Conservation (phyloP, 1,140 invertebrate species). For the Aculops lycopersici region DNA sequence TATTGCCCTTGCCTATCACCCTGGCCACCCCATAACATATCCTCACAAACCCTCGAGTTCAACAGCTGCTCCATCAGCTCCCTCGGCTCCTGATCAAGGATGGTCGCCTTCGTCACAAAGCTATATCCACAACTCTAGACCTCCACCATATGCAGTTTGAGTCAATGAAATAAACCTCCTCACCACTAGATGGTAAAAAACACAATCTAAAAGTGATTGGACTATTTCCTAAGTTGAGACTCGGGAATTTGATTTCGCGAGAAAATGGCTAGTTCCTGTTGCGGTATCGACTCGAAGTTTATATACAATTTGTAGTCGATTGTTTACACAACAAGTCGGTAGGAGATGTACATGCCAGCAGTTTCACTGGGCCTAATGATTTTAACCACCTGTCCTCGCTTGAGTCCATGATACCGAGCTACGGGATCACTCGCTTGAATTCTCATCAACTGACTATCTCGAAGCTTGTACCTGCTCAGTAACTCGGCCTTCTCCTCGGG, state of each 20-base stretch:
- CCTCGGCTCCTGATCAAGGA: background rate
- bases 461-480: conserved; percentile 71
- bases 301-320: too few species aligned
- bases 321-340: conserved; percentile 73
- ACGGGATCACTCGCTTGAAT: conserved; percentile 96
- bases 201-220: too few species aligned
- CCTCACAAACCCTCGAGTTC: conserved; percentile 19
- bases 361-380: conserved; percentile 91
- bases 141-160: background rate
- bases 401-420: conserved; percentile 80
- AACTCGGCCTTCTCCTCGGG: conserved; percentile 89
- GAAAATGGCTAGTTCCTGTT: too few species aligned
- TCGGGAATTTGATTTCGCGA: too few species aligned
- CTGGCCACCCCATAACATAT: too few species aligned
- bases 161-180: too few species aligned
- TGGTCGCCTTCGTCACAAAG: background rate
- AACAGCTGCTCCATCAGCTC: background rate
- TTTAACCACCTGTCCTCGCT: conserved; percentile 86
- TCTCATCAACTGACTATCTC: conserved; percentile 93
- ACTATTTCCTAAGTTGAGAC: too few species aligned
- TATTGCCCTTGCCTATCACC: background rate
- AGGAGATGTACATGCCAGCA: conserved; percentile 89
- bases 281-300: too few species aligned
- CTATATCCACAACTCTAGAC: background rate
- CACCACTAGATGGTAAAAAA: too few species aligned